Evolutionary conservation across 2,113 vertebrate species (phyloP).

Genomic region (Pygoscelis antarcticus): DNA sequence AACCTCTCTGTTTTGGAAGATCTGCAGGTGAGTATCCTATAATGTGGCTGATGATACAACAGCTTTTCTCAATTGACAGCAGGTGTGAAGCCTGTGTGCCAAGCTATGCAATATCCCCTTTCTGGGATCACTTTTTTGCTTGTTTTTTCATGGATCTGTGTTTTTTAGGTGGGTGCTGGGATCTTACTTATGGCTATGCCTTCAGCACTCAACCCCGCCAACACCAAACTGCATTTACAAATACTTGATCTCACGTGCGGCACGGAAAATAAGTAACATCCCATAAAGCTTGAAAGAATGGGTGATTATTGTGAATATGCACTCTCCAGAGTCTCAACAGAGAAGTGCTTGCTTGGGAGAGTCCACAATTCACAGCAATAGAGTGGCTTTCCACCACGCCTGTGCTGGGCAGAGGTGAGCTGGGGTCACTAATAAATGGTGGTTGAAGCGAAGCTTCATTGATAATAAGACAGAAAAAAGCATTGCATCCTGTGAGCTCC

Average conservation of each 20-base stretch:
- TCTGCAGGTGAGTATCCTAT: not conserved
- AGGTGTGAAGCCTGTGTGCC: not conserved
- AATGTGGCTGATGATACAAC: not conserved
- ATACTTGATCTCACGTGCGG: accelerated
- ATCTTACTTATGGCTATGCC: not conserved
- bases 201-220: not conserved
- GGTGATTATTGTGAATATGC: not conserved
- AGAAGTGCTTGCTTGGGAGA: not conserved
- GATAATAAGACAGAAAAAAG: not conserved
- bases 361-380: not conserved
- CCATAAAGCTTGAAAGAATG: not conserved
- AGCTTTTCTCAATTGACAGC: not conserved
- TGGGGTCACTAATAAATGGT: not conserved
- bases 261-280: not conserved
- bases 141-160: not conserved
- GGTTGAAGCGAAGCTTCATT: not conserved
- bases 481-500: not conserved
- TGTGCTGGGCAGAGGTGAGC: not conserved
- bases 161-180: not conserved
- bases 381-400: not conserved
- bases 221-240: not conserved
- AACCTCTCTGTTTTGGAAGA: not conserved
- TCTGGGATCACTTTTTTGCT: not conserved
- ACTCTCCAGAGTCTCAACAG: not conserved
- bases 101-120: not conserved